Evolutionary conservation across 2,113 vertebrate species (phyloP).

Genomic region (Chascanopsetta lugubris): DNA sequence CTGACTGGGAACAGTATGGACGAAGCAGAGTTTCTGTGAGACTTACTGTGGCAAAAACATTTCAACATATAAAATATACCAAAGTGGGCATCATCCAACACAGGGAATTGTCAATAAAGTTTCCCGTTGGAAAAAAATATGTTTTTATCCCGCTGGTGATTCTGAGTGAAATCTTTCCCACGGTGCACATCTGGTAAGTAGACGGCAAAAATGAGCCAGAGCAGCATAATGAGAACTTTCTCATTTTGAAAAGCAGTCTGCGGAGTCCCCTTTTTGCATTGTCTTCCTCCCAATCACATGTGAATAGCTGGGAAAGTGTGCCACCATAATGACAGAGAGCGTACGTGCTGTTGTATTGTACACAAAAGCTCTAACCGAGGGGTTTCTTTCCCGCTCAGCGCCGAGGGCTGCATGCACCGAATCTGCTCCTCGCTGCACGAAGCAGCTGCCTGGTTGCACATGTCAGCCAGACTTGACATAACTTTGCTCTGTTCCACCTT

Average conservation of each 20-base stretch:
- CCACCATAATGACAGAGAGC: constrained; percentile 27
- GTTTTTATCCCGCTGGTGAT: neutral
- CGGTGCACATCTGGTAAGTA: neutral
- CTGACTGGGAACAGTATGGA: constrained; percentile 28
- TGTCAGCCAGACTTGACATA: constrained; percentile 69
- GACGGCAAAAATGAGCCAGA: neutral
- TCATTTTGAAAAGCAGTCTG: neutral
- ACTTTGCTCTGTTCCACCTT: constrained; percentile 65
- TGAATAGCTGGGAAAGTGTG: constrained; percentile 38
- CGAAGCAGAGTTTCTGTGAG: no score
- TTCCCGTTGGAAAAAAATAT: neutral
- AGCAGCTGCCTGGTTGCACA: constrained; percentile 53
- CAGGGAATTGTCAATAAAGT: constrained; percentile 6
- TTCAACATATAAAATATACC: no score
- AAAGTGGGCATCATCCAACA: constrained; percentile 8
- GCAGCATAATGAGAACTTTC: neutral
- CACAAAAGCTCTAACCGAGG: constrained; percentile 53
- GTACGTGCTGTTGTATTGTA: constrained; percentile 29
- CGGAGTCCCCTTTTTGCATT: constrained; percentile 1
- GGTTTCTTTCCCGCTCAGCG: constrained; percentile 54
- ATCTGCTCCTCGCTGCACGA: constrained; percentile 36
- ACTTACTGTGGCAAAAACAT: no score
- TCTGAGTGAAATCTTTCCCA: constrained; percentile 8
- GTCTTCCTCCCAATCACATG: constrained; percentile 32
- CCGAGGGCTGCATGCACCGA: constrained; percentile 54